Evolutionary conservation across 2,888 invertebrate species (phyloP), one percentile per base, ranked within the genome.

Genomic region (Halictus ligatus): DNA sequence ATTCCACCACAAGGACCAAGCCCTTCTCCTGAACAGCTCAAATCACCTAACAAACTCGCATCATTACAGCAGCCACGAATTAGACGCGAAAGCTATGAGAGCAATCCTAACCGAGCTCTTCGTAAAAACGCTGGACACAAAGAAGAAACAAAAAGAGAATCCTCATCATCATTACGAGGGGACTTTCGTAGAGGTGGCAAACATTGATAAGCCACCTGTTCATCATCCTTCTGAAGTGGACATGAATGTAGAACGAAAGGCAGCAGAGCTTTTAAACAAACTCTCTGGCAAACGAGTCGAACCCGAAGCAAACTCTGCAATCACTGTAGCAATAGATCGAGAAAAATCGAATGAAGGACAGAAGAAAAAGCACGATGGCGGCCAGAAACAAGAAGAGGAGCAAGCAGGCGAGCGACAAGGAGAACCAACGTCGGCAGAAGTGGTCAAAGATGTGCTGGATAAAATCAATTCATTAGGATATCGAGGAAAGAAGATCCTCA

Each of bases 391-490:
- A 54, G 54, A 54, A 54, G 15, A n/a, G n/a, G 64, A 64, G 29
- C 58, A 35, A 3, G 29, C 10, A 13, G n/a, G 4, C 12, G 40
- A 40, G 40, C 21, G n/a, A 7, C 46, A 10, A 43, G 29, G 5
- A 80, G 77, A 67, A 18, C 46, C 80, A 2, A 87, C 88, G 12
- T 96, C 96, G 0, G 95, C 94, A 58, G 97, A 97, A 93, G 95
- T 97, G 0, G 96, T 97, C 80, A 95, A 96, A 88, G 96, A 96
- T 35, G 96, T 97, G 0, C 92, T 97, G 40, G 95, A 95, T 25
- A 96, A 96, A 91, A 94, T 97, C 0, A 96, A 96, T 86, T 95
- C 95, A 0, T 92, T 97, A 18, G 97, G 97, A 0, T 95, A 95
- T 1, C 95, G 96, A 76, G 97, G 97, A 0, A 96, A 96, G 82